Base-by-base conservation (phyloP, 2,113 vertebrate genomes). In the Gambusia affinis region DNA sequence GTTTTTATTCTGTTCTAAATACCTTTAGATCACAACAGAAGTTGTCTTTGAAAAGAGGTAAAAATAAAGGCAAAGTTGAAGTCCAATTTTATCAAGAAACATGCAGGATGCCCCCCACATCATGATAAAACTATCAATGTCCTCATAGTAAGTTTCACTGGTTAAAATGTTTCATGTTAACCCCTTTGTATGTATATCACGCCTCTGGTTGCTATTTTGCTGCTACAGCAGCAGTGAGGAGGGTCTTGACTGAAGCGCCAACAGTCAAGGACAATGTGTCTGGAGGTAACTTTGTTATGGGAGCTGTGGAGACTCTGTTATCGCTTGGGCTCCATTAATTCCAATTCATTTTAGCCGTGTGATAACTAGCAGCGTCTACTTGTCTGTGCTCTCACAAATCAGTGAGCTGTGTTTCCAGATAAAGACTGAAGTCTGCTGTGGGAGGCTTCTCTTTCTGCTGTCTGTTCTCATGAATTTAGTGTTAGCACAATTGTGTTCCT, bases 321-420 rank as follows among this genome's bases (percentile, higher is more conserved):
- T 94, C 94, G 70, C 83, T 70, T 73, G 70, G 89, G 75, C 89
- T 90, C 90, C 90, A 89, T 93, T 94, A 85, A 91, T 90, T 93
- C 89, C 80, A 88, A 88, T 93, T 93, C 85, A 90, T 93, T 93
- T 94, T 88, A 87, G 78, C 79, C 60, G 76, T 67, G 72, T 88
- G 95, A 95, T 95, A 94, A 93, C 85, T 87, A 73, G 62, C 82
- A 93, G 93, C 91, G 91, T 93, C 94, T 88, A 80, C 67, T 76
- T 93, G 94, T 94, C 94, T 93, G 85, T 81, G 78, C 80, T 90
- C 87, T 91, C 87, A 81, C 89, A 83, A 85, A 82, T 87, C 76
- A 76, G 69, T 64, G 82, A 47, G 71, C 76, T 80, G 82, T 68
- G 51, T 88, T 89, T 85, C 70, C 76, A 90, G 91, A 93, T 90